Base-by-base conservation (phyloP, 1,140 invertebrate genomes). In the Drosophila novamexicana region DNA sequence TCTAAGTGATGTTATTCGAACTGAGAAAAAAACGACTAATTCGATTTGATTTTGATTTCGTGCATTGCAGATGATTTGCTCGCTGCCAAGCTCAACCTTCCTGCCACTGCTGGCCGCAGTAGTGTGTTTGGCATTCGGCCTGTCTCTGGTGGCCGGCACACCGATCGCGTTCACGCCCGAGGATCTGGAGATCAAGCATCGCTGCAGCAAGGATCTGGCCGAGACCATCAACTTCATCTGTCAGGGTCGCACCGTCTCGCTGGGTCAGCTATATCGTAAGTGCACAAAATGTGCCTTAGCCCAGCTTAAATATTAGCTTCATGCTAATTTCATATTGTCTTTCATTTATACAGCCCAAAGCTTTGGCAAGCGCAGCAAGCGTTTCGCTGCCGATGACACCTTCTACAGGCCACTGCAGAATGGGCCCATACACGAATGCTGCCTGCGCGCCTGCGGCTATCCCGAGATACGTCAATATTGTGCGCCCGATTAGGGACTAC, bases 341-440 rank as follows among this genome's bases (percentile, higher is more conserved):
- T 18, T 18, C 18, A 18, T 1, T 40, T 16, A 32, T 58, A 1
- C 36, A 91, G 91, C 81, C 9, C 56, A 79, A n/a, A 88, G 78
- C 49, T 74, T 90, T 54, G 91, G 77, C 16, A 71, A 62, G 44
- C 83, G 83, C 32, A 68, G 34, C 44, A 91, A 90, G 61, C 82
- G 90, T 14, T 42, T 70, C 7, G 39, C 62, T 7, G 42, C 70
- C 42, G 63, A 72, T n/a, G 71, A 85, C 58, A 54, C 70, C 52
- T 75, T 75, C 36, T 75, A 75, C 42, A 76, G 70, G n/a, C 80
- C 77, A 34, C 29, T 77, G 10, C 73, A 72, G 36, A 74, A 66
- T 44, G 81, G 88, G 8, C 57, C 88, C 9, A 76, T 68, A 3
- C 77, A 80, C 50, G 52, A 70, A 10, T 92, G 91, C 47, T 92